Percentiles rank a stretch among this genome's conserved stretches.
Evolutionary conservation across 2,888 invertebrate species (phyloP).

Genomic region (Lordiphosa andalusiaca): DNA sequence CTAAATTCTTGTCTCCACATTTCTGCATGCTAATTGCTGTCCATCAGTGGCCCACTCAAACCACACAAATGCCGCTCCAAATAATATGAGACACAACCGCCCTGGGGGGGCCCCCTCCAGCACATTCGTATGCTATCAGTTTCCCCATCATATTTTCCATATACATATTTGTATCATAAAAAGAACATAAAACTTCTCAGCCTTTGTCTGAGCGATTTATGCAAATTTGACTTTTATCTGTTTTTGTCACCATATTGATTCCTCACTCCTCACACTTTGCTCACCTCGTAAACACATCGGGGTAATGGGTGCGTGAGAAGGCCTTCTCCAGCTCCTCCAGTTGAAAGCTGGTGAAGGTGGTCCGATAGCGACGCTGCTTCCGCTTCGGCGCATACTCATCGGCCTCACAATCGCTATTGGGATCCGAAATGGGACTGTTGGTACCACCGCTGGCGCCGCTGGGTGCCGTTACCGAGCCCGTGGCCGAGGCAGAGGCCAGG

Average conservation of each 20-base stretch:
- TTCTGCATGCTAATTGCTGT: slow-evolving; percentile 27
- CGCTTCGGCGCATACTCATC: slow-evolving; percentile 92
- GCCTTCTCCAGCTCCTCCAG: slow-evolving; percentile 98
- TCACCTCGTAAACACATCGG: slow-evolving; percentile 97
- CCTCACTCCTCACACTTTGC: slow-evolving; percentile 50
- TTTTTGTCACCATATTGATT: slow-evolving; percentile 21
- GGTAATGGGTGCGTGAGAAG: slow-evolving; percentile 98
- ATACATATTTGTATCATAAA: slow-evolving; percentile 39
- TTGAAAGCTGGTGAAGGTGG: slow-evolving; percentile 97
- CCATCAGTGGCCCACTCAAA: slow-evolving; percentile 49
- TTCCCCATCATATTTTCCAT: slow-evolving; percentile 27
- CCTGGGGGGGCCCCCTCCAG: slow-evolving; percentile 20
- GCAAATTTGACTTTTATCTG: slow-evolving; percentile 40
- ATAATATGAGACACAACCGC: slow-evolving; percentile 19
- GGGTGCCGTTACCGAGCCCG: slow-evolving; percentile 53
- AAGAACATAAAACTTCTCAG: slow-evolving; percentile 13
- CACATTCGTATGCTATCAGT: slow-evolving; percentile 1
- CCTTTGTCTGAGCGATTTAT: slow-evolving; percentile 42
- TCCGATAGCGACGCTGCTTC: slow-evolving; percentile 93
- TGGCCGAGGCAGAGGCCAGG: slow-evolving; percentile 36
- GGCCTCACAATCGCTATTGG: slow-evolving; percentile 84
- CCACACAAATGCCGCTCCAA: slow-evolving; percentile 27
- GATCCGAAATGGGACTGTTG: slow-evolving; percentile 82
- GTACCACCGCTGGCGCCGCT: slow-evolving; percentile 79
- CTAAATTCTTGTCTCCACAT: slow-evolving; percentile 7